A percentile compares a stretch with the other conserved stretches of the same genome.
Evolutionary conservation across 2,888 invertebrate genomes (phyloP).

Genomic region (Synergus umbraculus): DNA sequence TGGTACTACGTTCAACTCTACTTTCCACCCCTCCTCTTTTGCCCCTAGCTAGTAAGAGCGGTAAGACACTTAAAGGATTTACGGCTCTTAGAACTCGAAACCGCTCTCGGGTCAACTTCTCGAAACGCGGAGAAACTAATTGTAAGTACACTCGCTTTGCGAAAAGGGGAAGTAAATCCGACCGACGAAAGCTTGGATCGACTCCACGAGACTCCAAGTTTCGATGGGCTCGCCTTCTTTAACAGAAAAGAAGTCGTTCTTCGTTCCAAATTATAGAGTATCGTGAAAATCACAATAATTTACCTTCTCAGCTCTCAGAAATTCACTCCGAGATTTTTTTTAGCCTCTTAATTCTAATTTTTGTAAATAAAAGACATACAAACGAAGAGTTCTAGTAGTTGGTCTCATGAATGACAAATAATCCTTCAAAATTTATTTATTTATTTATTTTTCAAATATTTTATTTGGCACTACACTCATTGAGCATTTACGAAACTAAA

Average conservation of each 20-base stretch:
- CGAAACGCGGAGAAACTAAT: slow-evolving; percentile 51
- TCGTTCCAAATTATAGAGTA: not conserved
- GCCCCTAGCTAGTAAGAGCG: slow-evolving; percentile 53
- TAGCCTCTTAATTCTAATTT: not conserved
- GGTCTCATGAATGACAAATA: no score
- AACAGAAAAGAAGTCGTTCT: slow-evolving; percentile 1
- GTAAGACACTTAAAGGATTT: slow-evolving; percentile 75
- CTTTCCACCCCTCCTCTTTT: slow-evolving; percentile 54
- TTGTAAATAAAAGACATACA: not conserved
- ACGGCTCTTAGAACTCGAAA: slow-evolving; percentile 71
- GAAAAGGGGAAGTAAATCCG: slow-evolving; percentile 24
- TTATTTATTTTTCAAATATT: no score
- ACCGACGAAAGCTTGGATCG: slow-evolving; percentile 20
- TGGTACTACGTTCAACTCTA: slow-evolving; percentile 49
- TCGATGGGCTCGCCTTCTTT: slow-evolving; percentile 36
- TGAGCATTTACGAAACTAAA: no score
- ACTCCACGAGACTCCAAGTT: slow-evolving; percentile 49
- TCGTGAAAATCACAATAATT: not conserved
- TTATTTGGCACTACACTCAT: no score
- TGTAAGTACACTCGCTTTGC: slow-evolving; percentile 49
- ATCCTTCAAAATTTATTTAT: no score
- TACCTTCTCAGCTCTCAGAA: not conserved
- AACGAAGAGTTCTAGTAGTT: no score
- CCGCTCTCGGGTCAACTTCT: slow-evolving; percentile 47
- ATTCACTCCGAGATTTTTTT: not conserved